Evolutionary conservation across 1,140 invertebrate species (phyloP), one percentile per base, ranked within the genome.

Genomic region (Pomacea maculata): DNA sequence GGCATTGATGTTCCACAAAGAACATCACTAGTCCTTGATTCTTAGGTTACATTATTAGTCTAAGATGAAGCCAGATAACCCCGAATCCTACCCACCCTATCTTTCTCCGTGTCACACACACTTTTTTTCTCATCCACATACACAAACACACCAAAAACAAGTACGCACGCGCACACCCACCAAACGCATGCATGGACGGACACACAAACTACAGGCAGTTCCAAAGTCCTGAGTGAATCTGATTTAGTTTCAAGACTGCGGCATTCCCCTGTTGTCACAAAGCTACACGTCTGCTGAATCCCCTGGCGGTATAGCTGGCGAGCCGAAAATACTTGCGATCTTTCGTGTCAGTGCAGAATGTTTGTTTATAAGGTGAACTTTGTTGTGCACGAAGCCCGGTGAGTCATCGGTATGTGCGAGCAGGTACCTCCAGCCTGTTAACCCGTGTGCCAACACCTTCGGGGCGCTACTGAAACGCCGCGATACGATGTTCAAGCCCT

Each of bases 291-390:
- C 14, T 21, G 54, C 55, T 75, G 54, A 61, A 14, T n/a, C 45
- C 54, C 45, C 21, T 15, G 25, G 12, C 19, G 19, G 21, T 57
- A 57, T 57, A 17, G 15, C 21, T 45, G 21, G 45, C 55, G 21
- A 64, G 15, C 19, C 61, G 21, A n/a, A 7, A 64, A 25, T n/a
- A 19, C 29, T 75, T 54, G 19, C 61, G 55, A 12, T 75, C n/a
- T 55, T 57, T 57, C 29, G 21, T n/a, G 14, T n/a, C 55, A 12
- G 74, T n/a, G 54, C 9, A 34, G 71, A 45, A 34, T 19, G 71
- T 29, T 45, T 19, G 17, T 34, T 72, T 72, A 72, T 72, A 34
- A 72, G 29, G n/a, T 70, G 67, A 70, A 70, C 21, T 70, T 70
- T 61, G 57, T 61, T 61, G 57, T 61, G 57, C 57, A 61, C 57